Conservation (phyloP, 2,888 invertebrate genomes). For the Selenia dentaria region DNA sequence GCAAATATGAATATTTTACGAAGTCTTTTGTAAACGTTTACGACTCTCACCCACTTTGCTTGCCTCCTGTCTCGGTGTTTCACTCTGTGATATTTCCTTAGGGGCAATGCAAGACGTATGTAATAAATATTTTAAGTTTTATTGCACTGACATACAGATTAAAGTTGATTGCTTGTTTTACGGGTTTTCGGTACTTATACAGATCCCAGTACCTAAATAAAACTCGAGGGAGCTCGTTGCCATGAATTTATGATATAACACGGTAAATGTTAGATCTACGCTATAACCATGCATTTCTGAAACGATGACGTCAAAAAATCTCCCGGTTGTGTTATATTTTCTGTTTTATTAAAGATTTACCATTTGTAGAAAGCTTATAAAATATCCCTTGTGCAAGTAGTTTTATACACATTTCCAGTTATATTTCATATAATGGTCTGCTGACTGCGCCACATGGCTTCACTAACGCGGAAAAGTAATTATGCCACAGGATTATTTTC, state of each 20-base stretch:
- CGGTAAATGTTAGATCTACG: constrained; percentile 7
- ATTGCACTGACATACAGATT: constrained; percentile 16
- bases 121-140: constrained; percentile 19
- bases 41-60: constrained; percentile 44
- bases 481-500: no score
- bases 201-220: constrained; percentile 13
- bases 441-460: no score
- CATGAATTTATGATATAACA: constrained; percentile 26
- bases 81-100: constrained; percentile 35
- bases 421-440: no score
- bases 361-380: no score
- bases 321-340: constrained; percentile 9
- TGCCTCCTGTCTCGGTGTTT: constrained; percentile 36
- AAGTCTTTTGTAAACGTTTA: constrained; percentile 54
- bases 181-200: background rate
- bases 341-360: constrained; percentile 4
- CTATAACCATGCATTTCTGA: constrained; percentile 23
- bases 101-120: constrained; percentile 9
- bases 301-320: constrained; percentile 14
- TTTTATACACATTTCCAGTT: no score
- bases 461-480: no score
- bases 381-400: no score
- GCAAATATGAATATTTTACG: constrained; percentile 58
- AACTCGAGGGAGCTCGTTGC: constrained; percentile 11
- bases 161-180: constrained; percentile 22